These are phyloP conservation scores for Catonia carolina DNA, from an alignment of 2,888 invertebrate genomes.

Conservation along the genomic window DNA sequence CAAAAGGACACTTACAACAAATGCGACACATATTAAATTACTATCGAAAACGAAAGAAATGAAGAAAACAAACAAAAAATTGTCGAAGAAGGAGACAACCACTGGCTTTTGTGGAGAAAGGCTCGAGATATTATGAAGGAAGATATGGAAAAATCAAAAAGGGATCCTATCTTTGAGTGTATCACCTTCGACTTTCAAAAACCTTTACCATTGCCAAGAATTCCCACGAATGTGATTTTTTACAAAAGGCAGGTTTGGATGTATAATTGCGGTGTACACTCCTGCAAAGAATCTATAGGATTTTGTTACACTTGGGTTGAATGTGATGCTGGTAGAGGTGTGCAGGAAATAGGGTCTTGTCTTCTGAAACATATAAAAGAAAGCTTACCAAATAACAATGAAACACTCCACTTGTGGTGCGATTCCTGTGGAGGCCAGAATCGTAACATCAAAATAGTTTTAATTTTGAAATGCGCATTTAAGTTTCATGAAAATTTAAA, in stretches of 20 bases:
- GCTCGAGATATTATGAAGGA: neutral
- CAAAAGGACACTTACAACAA: too few relatives aligned
- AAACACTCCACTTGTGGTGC: constrained; percentile 30
- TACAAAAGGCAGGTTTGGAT: constrained; percentile 36
- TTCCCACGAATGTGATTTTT: constrained; percentile 33
- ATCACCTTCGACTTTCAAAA: constrained; percentile 33
- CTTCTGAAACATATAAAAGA: constrained; percentile 29
- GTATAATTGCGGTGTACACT: constrained; percentile 35
- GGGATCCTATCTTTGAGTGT: constrained; percentile 1
- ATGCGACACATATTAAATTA: too few relatives aligned
- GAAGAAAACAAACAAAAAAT: too few relatives aligned
- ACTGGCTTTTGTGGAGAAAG: neutral
- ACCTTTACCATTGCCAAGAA: constrained; percentile 33
- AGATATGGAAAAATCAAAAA: neutral
- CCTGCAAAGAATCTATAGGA: constrained; percentile 25
- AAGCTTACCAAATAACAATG: constrained; percentile 21
- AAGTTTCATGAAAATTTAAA: constrained; percentile 21
- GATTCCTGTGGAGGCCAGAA: constrained; percentile 34
- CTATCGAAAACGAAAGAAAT: too few relatives aligned
- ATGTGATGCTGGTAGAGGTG: constrained; percentile 34
- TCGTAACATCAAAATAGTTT: constrained; percentile 30
- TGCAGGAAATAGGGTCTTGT: constrained; percentile 36
- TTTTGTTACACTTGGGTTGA: constrained; percentile 36
- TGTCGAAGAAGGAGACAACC: neutral
- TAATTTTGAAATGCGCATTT: constrained; percentile 28